Percentiles rank a stretch among this genome's conserved stretches.
phyloP scores from a whole-genome alignment of 2,888 invertebrate species.

The Agonum fuliginosum region DNA sequence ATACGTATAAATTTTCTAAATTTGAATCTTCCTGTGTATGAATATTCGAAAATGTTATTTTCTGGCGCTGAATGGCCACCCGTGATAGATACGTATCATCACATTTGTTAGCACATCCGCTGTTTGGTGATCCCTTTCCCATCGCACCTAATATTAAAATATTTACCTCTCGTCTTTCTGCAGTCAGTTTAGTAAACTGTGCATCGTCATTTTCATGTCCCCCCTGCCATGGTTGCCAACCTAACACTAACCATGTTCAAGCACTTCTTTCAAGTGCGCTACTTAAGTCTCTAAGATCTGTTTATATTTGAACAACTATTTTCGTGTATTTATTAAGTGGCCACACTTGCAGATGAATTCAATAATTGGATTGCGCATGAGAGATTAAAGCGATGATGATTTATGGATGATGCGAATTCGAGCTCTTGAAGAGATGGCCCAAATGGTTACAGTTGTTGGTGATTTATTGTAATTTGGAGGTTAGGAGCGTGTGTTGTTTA shows the following conservation, averaged over 20 bases:
- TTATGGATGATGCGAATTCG: conserved; percentile 40
- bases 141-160: conserved; percentile 38
- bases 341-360: conserved; percentile 26
- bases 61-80: no score
- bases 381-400: conserved; percentile 21
- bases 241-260: conserved; percentile 54
- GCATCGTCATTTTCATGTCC: background rate
- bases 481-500: conserved; percentile 35
- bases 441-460: background rate
- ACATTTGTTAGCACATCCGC: conserved; percentile 16
- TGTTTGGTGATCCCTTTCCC: background rate
- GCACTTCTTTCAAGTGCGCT: conserved; percentile 52
- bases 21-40: no score
- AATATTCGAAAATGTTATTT: no score
- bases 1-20: no score
- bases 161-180: conserved; percentile 20
- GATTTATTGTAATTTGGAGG: no score
- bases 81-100: no score
- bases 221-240: background rate
- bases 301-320: conserved; percentile 60
- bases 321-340: conserved; percentile 57
- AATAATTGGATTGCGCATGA: conserved; percentile 10
- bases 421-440: background rate
- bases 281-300: conserved; percentile 54
- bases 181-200: background rate